Percentiles rank a stretch among this genome's conserved stretches.
Evolutionary conservation across 37 sponge, comb jelly and placozoan genomes (phyloP).

Genomic region (Diacarnus erythraeanus): DNA sequence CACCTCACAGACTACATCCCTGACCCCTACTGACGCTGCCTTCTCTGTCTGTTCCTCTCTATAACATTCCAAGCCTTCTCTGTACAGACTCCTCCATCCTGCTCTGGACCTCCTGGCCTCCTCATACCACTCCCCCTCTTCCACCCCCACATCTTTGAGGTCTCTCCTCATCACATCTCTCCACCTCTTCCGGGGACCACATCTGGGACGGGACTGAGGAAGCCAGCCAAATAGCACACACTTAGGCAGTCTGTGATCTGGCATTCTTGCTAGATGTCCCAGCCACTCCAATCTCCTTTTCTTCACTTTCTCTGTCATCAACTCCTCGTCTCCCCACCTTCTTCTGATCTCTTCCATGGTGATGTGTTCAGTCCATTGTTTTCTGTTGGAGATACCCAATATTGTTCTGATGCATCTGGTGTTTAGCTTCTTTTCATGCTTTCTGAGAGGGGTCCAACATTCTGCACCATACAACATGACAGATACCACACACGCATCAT

Average conservation of each 20-base stretch:
- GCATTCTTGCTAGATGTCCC: no score
- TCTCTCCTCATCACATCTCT: neutral
- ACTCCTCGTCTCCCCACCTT: slow-evolving; percentile 35
- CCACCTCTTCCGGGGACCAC: slow-evolving; percentile 10
- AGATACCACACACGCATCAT: slow-evolving; percentile 26
- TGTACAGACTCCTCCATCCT: neutral
- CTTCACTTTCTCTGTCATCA: no score
- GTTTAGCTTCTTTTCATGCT: slow-evolving; percentile 6
- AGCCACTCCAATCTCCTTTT: slow-evolving; percentile 16
- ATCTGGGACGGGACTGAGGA: slow-evolving; percentile 4
- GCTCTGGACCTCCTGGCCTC: neutral
- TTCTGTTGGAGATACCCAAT: slow-evolving; percentile 27
- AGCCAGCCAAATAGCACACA: neutral
- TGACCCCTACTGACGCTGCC: neutral
- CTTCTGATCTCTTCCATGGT: slow-evolving; percentile 19
- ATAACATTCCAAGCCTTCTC: neutral
- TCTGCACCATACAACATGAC: slow-evolving; percentile 35
- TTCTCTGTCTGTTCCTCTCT: neutral
- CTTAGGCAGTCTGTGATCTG: neutral
- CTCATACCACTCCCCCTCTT: neutral
- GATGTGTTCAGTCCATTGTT: slow-evolving; percentile 24
- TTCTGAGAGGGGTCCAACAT: slow-evolving; percentile 31
- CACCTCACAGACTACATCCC: neutral
- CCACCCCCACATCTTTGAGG: neutral
- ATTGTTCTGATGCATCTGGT: slow-evolving; percentile 36